Base-by-base conservation (phyloP, 2,797 vertebrate genomes). In the Alcedo atthis region DNA sequence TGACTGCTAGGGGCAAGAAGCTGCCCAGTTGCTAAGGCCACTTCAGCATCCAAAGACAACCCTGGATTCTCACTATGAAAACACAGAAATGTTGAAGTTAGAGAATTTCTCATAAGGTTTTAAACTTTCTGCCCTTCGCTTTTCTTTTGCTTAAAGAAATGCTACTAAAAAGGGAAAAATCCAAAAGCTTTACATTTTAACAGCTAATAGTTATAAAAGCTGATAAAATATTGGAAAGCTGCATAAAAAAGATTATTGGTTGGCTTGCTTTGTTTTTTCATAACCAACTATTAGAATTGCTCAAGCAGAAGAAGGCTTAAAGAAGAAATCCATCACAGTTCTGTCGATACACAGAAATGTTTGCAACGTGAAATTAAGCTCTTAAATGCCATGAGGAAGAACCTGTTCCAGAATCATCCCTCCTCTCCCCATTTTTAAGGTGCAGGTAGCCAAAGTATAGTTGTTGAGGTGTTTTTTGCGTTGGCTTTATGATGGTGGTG, bases 1-100 rank as follows among this genome's bases (percentile, higher is more conserved):
- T 97, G 97, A 87, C 97, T 98, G 95, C 97, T 89, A 18, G 96
- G 94, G 83, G 96, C 96, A 54, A 96, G 94, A 54, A 97, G 43
- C 74, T 97, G 97, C 79, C 97, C 97, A 1, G 97, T 96, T 86
- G 98, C 97, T 96, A 98, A 97, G 95, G 97, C 97, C 96, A 98
- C 97, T 97, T 98, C 98, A 67, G 97, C 95, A 91, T 98, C 98
- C 92, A 98, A 78, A 95, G 96, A 97, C 53, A 98, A 81, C 78
- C 97, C 98, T 79, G 96, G 95, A 74, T 94, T 97, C 83, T 96
- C 96, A 51, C 98, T 98, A 96, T 68, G 64, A 91, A 96, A 97
- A 89, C 76, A 94, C 67, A 96, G 54, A 95, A 90, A 86, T 49
- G 66, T 32, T 3, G 6, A 78, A 15, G 10, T 93, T 68, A 95